phyloP scores from a whole-genome alignment of 37 sponge, comb jelly and placozoan species.

The Dysidea cf. avara region DNA sequence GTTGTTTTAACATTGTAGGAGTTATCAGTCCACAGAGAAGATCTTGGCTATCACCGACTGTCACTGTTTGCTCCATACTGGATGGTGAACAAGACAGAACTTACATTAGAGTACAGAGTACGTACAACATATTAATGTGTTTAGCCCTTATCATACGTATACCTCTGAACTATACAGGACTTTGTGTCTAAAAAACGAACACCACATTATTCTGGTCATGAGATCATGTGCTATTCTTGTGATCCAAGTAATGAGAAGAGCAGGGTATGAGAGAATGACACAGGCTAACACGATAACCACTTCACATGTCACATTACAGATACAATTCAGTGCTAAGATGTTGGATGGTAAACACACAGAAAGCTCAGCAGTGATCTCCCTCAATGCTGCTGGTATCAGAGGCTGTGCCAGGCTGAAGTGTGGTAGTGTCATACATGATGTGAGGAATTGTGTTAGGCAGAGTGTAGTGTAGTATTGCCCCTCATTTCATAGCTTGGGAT shows the following conservation, averaged over 20 bases:
- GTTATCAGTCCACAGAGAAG: conserved; percentile 39
- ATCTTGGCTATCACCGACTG: conserved; percentile 48
- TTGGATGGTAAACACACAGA: conserved; percentile 27
- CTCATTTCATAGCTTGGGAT: conserved; percentile 68
- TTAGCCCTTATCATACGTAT: too few species aligned
- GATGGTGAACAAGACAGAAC: conserved; percentile 84
- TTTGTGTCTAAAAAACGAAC: too few species aligned
- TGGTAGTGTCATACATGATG: conserved; percentile 31
- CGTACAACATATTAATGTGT: background rate
- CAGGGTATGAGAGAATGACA: conserved; percentile 37
- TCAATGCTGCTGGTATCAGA: conserved; percentile 68
- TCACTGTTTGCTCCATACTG: conserved; percentile 80
- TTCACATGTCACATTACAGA: conserved; percentile 8
- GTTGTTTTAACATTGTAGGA: conserved; percentile 17
- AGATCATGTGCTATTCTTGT: background rate
- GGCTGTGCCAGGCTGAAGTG: conserved; percentile 38
- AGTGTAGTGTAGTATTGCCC: background rate
- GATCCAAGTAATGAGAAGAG: conserved; percentile 32
- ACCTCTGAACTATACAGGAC: too few species aligned
- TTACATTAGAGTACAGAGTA: conserved; percentile 62
- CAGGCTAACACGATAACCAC: background rate
- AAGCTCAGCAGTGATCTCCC: conserved; percentile 63
- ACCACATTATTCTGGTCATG: background rate
- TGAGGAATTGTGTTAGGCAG: conserved; percentile 11
- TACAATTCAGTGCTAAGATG: conserved; percentile 39